These are phyloP conservation scores for Mormoops blainvillei DNA, from an alignment of 2,113 vertebrate species.

Conservation along the genomic window DNA sequence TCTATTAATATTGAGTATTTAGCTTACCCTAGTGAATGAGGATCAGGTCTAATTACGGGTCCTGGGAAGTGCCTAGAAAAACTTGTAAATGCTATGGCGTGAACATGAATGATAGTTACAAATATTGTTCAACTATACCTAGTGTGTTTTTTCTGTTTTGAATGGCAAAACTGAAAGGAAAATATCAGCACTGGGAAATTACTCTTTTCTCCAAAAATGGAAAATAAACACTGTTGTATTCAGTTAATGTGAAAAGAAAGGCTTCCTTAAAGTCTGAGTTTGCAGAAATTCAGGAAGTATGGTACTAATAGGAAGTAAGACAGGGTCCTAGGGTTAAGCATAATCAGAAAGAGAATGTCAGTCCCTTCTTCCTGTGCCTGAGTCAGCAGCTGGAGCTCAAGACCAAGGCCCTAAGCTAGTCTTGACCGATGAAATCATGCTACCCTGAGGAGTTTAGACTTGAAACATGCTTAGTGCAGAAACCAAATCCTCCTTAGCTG, in stretches of 20 bases:
- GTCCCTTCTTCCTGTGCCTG: neutral
- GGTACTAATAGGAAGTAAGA: neutral
- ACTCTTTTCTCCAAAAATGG: neutral
- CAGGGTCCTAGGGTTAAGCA: neutral
- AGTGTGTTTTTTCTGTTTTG: neutral
- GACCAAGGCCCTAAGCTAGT: neutral
- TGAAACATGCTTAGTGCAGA: neutral
- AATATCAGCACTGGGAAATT: neutral
- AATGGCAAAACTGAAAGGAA: neutral
- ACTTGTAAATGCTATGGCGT: too few species aligned
- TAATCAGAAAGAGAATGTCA: neutral
- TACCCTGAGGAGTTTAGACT: neutral
- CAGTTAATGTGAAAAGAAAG: neutral
- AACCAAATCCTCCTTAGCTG: neutral
- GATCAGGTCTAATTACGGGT: neutral
- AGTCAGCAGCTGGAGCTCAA: neutral
- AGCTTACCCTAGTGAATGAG: neutral
- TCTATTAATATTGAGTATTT: neutral
- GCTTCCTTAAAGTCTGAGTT: neutral
- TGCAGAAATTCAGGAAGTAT: slow-evolving; percentile 37
- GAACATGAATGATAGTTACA: neutral
- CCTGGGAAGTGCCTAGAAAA: neutral
- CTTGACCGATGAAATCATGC: neutral
- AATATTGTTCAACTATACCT: neutral
- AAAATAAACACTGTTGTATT: neutral